Conservation (phyloP, 2,113 vertebrate genomes). For the Catharus fuscescens region DNA sequence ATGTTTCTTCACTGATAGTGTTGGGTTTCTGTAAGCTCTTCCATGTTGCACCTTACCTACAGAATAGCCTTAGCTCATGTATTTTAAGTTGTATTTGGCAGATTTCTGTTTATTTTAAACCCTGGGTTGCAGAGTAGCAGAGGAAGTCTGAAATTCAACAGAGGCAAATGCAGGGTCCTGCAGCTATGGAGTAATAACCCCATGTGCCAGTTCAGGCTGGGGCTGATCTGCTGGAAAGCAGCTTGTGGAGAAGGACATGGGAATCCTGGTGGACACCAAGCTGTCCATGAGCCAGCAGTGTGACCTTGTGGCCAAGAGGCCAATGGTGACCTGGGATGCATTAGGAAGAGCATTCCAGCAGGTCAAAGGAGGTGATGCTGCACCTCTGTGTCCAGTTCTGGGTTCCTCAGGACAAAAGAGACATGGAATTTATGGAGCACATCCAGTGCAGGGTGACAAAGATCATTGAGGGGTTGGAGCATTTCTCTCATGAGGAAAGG, state of each 20-base stretch:
- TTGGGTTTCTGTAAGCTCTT: background rate
- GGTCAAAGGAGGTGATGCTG: background rate
- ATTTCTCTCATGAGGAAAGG: background rate
- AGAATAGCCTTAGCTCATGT: background rate
- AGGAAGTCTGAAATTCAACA: background rate
- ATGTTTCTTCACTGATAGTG: background rate
- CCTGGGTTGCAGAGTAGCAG: background rate
- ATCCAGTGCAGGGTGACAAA: background rate
- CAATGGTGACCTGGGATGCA: fast-evolving
- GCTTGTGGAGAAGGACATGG: background rate
- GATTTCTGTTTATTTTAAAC: background rate
- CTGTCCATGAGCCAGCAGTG: background rate
- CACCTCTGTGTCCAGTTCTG: background rate
- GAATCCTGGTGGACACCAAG: background rate
- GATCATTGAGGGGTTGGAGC: background rate
- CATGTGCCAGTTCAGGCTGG: background rate
- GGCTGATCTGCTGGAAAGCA: background rate
- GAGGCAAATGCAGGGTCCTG: background rate
- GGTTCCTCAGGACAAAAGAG: background rate
- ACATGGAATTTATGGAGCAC: background rate
- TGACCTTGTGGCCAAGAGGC: background rate
- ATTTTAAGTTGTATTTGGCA: background rate
- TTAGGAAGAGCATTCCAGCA: background rate
- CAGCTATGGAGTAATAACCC: background rate
- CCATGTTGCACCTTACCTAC: background rate